phyloP scores from a whole-genome alignment of 2,113 vertebrate genomes.

The Stictonetta naevosa region DNA sequence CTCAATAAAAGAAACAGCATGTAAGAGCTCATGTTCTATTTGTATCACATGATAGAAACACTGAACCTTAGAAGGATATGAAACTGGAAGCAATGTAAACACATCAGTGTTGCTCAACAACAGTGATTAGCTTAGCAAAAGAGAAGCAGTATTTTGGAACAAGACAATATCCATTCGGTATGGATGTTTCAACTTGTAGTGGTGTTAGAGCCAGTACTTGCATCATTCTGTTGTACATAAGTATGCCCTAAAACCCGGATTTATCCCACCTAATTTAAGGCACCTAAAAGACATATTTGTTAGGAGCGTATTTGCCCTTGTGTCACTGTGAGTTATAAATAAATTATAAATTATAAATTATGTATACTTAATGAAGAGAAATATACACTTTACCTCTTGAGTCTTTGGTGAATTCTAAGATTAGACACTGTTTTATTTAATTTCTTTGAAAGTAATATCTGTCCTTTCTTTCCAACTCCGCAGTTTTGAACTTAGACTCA shows the following conservation, averaged over 20 bases:
- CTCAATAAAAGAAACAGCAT: background rate
- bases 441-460: background rate
- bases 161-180: background rate
- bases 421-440: background rate
- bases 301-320: background rate
- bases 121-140: background rate
- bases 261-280: background rate
- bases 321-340: too few species aligned
- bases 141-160: background rate
- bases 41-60: background rate
- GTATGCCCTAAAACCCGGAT: background rate
- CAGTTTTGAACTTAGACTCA: background rate
- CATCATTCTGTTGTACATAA: background rate
- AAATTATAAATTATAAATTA: too few species aligned
- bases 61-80: background rate
- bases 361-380: background rate
- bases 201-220: background rate
- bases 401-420: background rate
- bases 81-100: background rate
- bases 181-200: background rate
- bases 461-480: background rate
- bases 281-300: background rate
- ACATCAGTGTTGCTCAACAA: background rate
- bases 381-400: background rate
- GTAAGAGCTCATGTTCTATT: background rate